These are phyloP conservation scores for Leptopilina syphax DNA, from an alignment of 2,888 invertebrate genomes.

Conservation along the genomic window DNA sequence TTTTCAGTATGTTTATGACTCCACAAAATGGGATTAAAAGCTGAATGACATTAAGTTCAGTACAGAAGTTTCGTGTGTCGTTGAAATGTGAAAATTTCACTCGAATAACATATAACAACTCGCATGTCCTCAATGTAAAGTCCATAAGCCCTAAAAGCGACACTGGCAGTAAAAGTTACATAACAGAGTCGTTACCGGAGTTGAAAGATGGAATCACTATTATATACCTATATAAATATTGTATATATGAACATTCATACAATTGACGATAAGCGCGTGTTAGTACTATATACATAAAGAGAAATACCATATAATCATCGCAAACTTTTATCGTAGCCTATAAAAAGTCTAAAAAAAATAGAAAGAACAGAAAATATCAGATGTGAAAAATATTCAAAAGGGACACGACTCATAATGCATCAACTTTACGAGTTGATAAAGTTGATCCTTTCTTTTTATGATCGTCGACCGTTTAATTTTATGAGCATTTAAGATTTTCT, in stretches of 20 bases:
- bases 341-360: too few relatives aligned
- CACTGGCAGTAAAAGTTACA: conserved; percentile 9
- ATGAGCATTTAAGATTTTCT: conserved; percentile 13
- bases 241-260: not conserved
- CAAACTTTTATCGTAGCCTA: not conserved
- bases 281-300: too few relatives aligned
- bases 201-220: conserved; percentile 14
- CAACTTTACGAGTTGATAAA: not conserved
- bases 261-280: conserved; percentile 4
- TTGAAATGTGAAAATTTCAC: conserved; percentile 10
- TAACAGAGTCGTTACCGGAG: conserved; percentile 9
- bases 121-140: conserved; percentile 15
- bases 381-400: too few relatives aligned
- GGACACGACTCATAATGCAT: too few relatives aligned
- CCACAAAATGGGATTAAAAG: conserved; percentile 11
- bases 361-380: too few relatives aligned
- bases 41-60: not conserved
- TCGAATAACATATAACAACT: conserved; percentile 17
- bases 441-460: not conserved
- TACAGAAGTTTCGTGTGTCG: conserved; percentile 7
- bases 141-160: conserved; percentile 17
- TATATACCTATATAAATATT: too few relatives aligned
- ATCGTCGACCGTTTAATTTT: conserved; percentile 6
- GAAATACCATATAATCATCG: not conserved
- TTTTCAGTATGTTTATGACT: conserved; percentile 1